Evolutionary conservation across 2,797 vertebrate species (phyloP).

Genomic region (Molossus molossus): DNA sequence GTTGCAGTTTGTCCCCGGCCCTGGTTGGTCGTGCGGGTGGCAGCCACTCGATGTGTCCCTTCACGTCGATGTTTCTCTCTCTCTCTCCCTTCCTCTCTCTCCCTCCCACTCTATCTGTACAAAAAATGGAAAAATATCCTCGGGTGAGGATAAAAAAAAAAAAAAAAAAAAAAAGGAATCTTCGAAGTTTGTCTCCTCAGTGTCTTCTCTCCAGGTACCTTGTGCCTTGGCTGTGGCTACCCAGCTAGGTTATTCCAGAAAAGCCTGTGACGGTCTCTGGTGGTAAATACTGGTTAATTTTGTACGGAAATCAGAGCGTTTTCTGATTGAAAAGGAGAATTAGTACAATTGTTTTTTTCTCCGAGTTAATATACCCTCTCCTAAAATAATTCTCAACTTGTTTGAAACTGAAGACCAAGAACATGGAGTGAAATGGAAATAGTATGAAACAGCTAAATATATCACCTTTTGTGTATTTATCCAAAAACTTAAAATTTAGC

Average conservation of each 20-base stretch:
- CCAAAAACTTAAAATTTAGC: conserved; percentile 67
- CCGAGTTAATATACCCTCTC: neutral
- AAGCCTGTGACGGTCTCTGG: neutral
- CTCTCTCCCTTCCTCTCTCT: no score
- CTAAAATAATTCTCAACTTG: conserved; percentile 47
- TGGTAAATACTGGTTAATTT: neutral
- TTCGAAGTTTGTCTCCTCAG: neutral
- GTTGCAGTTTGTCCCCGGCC: no score
- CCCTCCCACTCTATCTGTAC: no score
- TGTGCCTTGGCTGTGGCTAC: neutral
- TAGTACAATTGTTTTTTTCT: neutral
- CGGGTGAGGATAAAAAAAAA: no score
- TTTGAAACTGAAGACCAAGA: conserved; percentile 31
- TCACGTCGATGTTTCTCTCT: no score
- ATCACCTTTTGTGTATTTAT: neutral
- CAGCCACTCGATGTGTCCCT: no score
- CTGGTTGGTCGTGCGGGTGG: no score
- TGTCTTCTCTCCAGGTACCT: neutral
- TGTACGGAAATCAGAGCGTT: conserved; percentile 37
- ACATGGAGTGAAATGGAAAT: neutral
- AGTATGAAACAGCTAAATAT: neutral
- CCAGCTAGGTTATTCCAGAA: neutral
- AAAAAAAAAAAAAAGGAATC: neutral
- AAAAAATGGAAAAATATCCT: no score
- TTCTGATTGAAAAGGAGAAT: conserved; percentile 56